A percentile compares a stretch with the other conserved stretches of the same genome.
These are phyloP conservation scores for Andrena hattorfiana DNA, from an alignment of 2,888 invertebrate genomes.

Conservation along the genomic window DNA sequence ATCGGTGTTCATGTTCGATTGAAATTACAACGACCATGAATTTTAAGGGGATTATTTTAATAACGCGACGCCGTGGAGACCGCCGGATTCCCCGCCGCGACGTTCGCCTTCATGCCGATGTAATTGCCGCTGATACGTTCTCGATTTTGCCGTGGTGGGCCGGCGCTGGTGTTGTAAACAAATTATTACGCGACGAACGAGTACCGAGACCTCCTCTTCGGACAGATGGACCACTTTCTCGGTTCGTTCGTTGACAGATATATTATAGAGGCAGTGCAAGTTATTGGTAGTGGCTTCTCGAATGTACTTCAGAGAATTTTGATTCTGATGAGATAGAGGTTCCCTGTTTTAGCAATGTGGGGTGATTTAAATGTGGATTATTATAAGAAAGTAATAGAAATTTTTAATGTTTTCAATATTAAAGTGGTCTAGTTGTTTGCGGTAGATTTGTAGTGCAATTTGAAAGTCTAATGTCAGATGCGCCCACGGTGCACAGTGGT, in stretches of 20 bases:
- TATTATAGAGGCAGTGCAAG: neutral
- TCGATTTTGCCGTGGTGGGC: constrained; percentile 6
- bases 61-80: neutral
- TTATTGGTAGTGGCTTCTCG: neutral
- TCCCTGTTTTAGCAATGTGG: neutral
- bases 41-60: constrained; percentile 33
- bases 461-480: too few species aligned
- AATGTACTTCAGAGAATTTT: neutral
- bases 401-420: too few species aligned
- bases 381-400: too few species aligned
- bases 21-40: constrained; percentile 36
- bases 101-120: neutral
- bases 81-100: neutral
- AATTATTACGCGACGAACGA: constrained; percentile 2
- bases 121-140: neutral
- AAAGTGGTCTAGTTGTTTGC: too few species aligned
- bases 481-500: too few species aligned
- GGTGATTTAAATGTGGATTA: too few species aligned
- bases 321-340: neutral
- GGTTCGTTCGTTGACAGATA: neutral
- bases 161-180: neutral
- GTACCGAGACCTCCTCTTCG: neutral
- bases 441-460: too few species aligned
- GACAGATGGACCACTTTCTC: neutral
- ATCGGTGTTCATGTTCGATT: constrained; percentile 22